Percentiles rank a stretch among this genome's conserved stretches.
phyloP scores from a whole-genome alignment of 2,888 invertebrate species.

The Gari tellinella region DNA sequence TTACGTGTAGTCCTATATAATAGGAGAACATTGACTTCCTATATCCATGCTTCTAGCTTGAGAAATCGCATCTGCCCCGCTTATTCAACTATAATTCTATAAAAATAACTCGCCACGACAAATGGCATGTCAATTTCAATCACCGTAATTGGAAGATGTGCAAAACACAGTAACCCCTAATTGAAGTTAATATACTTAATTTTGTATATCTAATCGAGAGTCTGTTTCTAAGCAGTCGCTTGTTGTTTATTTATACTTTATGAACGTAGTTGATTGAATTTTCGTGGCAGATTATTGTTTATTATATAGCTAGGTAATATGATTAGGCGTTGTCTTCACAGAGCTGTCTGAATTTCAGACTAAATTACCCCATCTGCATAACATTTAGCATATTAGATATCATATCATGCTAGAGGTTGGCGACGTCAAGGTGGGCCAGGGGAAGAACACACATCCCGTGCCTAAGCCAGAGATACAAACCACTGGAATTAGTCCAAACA shows the following conservation, averaged over 20 bases:
- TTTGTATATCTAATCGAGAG: conserved; percentile 65
- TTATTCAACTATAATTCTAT: conserved; percentile 52
- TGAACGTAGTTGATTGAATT: conserved; percentile 65
- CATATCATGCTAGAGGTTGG: too few species aligned
- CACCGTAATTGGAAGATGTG: conserved; percentile 53
- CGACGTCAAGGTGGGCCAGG: too few species aligned
- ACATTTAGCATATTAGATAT: too few species aligned
- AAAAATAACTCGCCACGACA: conserved; percentile 51
- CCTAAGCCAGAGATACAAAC: too few species aligned
- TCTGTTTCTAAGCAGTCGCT: conserved; percentile 57
- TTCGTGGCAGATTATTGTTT: conserved; percentile 62
- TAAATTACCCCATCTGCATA: conserved; percentile 33
- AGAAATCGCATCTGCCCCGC: conserved; percentile 41
- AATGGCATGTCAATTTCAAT: conserved; percentile 61
- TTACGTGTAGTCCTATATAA: too few species aligned
- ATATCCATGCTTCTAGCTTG: not conserved
- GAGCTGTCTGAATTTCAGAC: conserved; percentile 36
- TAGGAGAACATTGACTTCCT: not conserved
- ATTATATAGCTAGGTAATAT: conserved; percentile 57
- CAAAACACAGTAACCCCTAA: conserved; percentile 62
- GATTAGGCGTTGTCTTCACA: conserved; percentile 54
- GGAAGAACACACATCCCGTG: too few species aligned
- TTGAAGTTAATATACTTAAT: conserved; percentile 67
- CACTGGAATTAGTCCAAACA: too few species aligned
- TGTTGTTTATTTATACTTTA: conserved; percentile 61